A percentile compares a stretch with the other conserved stretches of the same genome.
Conservation (phyloP, 2,797 vertebrate genomes). For the Crenichthys baileyi region DNA sequence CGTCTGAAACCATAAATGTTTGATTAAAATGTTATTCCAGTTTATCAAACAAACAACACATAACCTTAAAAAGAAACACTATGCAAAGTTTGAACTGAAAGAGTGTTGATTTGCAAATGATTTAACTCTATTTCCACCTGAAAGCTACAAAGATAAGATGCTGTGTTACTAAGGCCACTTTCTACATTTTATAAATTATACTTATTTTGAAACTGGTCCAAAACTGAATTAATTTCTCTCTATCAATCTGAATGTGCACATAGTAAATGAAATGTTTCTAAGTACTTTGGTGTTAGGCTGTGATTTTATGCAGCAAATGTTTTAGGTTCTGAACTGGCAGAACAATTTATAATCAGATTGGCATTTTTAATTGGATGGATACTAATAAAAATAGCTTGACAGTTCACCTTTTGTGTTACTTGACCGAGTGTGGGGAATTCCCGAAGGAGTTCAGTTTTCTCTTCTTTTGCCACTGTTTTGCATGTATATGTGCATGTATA, state of each 20-base stretch:
- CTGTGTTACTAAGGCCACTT: background rate
- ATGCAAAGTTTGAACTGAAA: background rate
- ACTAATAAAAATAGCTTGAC: background rate
- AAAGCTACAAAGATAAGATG: background rate
- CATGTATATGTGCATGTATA: constrained; percentile 3
- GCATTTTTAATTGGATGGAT: background rate
- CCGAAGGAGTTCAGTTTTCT: background rate
- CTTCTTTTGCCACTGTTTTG: background rate
- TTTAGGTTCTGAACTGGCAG: background rate
- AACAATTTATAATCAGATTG: background rate
- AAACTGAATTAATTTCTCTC: background rate
- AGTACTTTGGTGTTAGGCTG: no score
- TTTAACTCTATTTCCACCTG: background rate
- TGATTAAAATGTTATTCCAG: background rate
- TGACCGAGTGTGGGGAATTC: background rate
- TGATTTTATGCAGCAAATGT: background rate
- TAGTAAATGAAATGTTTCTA: background rate
- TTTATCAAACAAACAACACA: background rate
- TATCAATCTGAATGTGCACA: background rate
- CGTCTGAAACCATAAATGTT: background rate
- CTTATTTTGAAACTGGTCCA: background rate
- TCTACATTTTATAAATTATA: no score
- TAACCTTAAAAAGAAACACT: no score
- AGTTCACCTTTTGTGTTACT: background rate
- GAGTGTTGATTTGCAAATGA: background rate